Percentiles rank a stretch among this genome's conserved stretches.
Conservation (phyloP, 2,797 vertebrate genomes). For the Hemibagrus guttatus region DNA sequence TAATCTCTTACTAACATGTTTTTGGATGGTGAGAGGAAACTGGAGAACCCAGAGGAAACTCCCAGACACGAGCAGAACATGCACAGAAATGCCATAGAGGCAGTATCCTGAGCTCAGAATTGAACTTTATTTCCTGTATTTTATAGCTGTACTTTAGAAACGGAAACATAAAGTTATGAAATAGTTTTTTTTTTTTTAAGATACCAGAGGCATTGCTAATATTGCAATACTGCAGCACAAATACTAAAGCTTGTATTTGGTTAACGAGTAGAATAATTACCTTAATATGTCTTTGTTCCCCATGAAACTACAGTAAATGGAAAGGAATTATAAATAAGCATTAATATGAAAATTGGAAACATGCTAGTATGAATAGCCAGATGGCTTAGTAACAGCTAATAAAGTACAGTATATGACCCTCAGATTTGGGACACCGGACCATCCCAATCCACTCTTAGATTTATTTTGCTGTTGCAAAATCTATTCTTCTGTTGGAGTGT, state of each 20-base stretch:
- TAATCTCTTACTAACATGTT: not conserved
- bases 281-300: not conserved
- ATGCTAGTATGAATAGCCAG: not conserved
- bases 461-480: not conserved
- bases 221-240: not conserved
- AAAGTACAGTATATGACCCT: not conserved
- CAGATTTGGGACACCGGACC: not conserved
- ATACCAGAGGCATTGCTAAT: not conserved
- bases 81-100: not conserved
- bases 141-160: slow-evolving; percentile 7
- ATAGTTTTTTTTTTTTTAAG: not conserved
- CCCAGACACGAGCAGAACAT: not conserved
- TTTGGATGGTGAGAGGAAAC: not conserved
- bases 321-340: not conserved
- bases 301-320: not conserved
- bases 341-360: not conserved
- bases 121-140: slow-evolving; percentile 1
- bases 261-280: not conserved
- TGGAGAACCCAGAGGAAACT: slow-evolving; percentile 14
- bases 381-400: not conserved
- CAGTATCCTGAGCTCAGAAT: not conserved
- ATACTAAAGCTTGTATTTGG: not conserved
- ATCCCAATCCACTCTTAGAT: not conserved
- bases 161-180: not conserved
- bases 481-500: not conserved